These are phyloP conservation scores for Heteromormyrus szaboi DNA, from an alignment of 2,797 vertebrate genomes.

Conservation along the genomic window DNA sequence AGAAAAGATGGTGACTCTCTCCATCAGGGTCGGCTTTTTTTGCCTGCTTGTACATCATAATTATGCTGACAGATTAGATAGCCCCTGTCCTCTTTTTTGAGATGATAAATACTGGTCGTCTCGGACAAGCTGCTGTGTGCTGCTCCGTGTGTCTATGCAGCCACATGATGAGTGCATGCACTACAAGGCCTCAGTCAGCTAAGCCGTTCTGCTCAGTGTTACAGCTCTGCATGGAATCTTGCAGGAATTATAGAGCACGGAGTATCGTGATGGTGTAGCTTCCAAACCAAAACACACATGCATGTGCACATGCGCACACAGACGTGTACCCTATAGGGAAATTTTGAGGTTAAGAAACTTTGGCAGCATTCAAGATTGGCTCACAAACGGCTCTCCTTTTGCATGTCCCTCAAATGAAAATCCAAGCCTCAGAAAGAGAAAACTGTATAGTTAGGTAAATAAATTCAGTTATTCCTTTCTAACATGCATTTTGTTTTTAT, in stretches of 20 bases:
- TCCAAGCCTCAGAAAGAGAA: background rate
- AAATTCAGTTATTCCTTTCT: background rate
- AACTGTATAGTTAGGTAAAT: background rate
- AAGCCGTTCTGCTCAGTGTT: background rate
- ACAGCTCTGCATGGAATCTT: background rate
- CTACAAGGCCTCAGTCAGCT: background rate
- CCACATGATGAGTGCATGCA: too few species aligned
- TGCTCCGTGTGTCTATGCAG: background rate
- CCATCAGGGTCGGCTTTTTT: background rate
- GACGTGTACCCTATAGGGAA: background rate
- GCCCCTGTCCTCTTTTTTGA: background rate
- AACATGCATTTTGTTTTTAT: background rate
- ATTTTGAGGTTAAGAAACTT: constrained; percentile 8
- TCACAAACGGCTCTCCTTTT: background rate
- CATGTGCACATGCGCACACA: background rate
- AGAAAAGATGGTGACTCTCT: background rate
- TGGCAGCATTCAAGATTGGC: background rate
- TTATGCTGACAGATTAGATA: background rate
- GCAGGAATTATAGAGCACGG: background rate
- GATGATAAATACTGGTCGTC: background rate
- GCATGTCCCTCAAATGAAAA: background rate
- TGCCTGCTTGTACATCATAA: constrained; percentile 4
- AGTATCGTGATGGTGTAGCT: background rate
- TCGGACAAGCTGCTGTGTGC: background rate
- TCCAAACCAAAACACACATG: background rate